These are phyloP conservation scores for Dryocosmus kuriphilus DNA, from an alignment of 2,888 invertebrate genomes.

Conservation along the genomic window DNA sequence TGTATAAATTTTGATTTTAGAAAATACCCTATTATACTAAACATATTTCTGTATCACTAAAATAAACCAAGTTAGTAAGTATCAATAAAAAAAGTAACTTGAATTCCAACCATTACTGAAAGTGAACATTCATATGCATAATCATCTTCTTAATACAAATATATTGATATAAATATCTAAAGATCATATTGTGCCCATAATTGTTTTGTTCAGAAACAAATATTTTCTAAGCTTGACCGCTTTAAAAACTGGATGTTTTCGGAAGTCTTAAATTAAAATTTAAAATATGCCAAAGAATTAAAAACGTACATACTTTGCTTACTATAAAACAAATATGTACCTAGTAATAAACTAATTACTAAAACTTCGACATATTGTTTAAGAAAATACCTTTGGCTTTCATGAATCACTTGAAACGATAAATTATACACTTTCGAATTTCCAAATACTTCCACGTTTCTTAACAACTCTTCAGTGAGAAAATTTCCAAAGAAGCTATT, in stretches of 20 bases:
- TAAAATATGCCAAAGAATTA: neutral
- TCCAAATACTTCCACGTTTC: neutral
- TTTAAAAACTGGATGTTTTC: neutral
- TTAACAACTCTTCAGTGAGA: neutral
- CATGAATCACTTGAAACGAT: neutral
- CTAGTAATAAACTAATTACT: neutral
- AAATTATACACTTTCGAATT: neutral
- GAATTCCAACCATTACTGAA: too few species aligned
- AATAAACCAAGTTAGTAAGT: neutral
- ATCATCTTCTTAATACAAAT: too few species aligned
- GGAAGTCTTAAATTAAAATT: too few species aligned
- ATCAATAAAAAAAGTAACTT: neutral
- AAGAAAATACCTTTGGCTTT: neutral
- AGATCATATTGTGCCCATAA: neutral
- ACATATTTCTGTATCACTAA: neutral
- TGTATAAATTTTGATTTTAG: neutral
- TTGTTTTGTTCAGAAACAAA: neutral
- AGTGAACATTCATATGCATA: too few species aligned
- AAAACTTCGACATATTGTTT: neutral
- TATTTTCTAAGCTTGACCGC: neutral
- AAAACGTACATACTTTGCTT: neutral
- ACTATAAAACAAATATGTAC: neutral
- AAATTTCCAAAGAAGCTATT: neutral
- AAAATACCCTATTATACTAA: neutral
- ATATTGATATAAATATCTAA: too few species aligned